Conservation (phyloP, 2,888 invertebrate species). For the Drosophila suboccidentalis region DNA sequence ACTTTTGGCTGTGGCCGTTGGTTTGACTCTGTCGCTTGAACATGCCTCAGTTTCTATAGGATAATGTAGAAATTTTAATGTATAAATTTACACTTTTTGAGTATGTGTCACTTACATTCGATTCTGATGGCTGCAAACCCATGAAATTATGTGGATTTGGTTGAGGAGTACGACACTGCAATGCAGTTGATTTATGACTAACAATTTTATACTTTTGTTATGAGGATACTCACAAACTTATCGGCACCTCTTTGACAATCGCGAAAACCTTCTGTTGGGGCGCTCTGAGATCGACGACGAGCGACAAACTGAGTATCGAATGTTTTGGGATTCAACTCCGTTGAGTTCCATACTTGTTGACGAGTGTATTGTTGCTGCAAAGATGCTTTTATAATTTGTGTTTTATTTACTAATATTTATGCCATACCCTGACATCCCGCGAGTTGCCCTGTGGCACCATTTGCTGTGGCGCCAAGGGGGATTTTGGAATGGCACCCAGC, state of each 20-base stretch:
- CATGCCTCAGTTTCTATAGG: not conserved
- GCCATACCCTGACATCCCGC: constrained; percentile 10
- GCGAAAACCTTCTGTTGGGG: constrained; percentile 7
- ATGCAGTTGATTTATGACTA: not conserved
- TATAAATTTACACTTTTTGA: not conserved
- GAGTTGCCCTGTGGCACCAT: not conserved
- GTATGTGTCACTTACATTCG: constrained; percentile 7
- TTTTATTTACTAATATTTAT: not conserved
- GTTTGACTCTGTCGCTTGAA: not conserved
- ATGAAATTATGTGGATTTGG: not conserved
- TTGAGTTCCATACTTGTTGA: not conserved
- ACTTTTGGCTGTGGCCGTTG: not conserved
- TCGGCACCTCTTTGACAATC: constrained; percentile 21
- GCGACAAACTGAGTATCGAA: not conserved
- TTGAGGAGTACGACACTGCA: not conserved
- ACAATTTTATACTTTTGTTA: not conserved
- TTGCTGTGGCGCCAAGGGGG: not conserved
- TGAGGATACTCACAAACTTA: constrained; percentile 25
- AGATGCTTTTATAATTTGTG: not conserved
- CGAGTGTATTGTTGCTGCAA: not conserved
- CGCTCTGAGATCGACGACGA: constrained; percentile 33
- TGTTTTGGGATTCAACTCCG: not conserved
- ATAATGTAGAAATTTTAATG: not conserved
- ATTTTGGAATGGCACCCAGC: not conserved
- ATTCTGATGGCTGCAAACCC: constrained; percentile 1